phyloP scores from a whole-genome alignment of 1,140 invertebrate genomes.

The Dendroctonus ponderosae region DNA sequence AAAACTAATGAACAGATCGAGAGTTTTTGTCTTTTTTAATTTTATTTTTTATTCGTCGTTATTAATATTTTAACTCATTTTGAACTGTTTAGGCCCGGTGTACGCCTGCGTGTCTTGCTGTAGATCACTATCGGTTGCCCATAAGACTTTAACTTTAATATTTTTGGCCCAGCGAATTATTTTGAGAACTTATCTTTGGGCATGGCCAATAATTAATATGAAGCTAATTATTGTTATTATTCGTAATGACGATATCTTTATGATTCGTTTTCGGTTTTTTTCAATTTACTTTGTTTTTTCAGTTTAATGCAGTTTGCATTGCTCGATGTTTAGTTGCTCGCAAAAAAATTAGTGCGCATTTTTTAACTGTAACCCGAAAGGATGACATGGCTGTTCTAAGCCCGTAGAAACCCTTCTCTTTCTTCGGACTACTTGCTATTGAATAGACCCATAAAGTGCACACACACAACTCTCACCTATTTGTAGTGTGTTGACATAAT shows the following conservation, averaged over 20 bases:
- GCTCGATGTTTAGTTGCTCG: too few relatives aligned
- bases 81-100: slow-evolving; percentile 31
- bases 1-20: slow-evolving; percentile 48
- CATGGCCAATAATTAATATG: slow-evolving; percentile 38
- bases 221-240: slow-evolving; percentile 21
- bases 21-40: slow-evolving; percentile 41
- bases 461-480: too few relatives aligned
- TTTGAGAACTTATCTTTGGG: slow-evolving; percentile 38
- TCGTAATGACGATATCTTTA: slow-evolving; percentile 18
- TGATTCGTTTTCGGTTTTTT: neutral
- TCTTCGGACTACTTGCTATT: too few relatives aligned
- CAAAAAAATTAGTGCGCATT: too few relatives aligned
- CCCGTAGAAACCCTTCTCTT: too few relatives aligned
- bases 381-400: too few relatives aligned
- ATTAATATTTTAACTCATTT: slow-evolving; percentile 48
- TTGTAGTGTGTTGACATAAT: too few relatives aligned
- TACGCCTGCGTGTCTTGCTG: slow-evolving; percentile 31
- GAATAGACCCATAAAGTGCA: too few relatives aligned
- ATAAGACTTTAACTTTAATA: slow-evolving; percentile 22
- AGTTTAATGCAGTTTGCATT: too few relatives aligned
- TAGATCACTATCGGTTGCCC: slow-evolving; percentile 29
- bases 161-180: slow-evolving; percentile 35
- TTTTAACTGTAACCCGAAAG: too few relatives aligned
- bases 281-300: too few relatives aligned
- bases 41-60: slow-evolving; percentile 44